Percentiles rank a stretch among this genome's conserved stretches.
Conservation (phyloP, 2,113 vertebrate species). For the Polyodon spathula region DNA sequence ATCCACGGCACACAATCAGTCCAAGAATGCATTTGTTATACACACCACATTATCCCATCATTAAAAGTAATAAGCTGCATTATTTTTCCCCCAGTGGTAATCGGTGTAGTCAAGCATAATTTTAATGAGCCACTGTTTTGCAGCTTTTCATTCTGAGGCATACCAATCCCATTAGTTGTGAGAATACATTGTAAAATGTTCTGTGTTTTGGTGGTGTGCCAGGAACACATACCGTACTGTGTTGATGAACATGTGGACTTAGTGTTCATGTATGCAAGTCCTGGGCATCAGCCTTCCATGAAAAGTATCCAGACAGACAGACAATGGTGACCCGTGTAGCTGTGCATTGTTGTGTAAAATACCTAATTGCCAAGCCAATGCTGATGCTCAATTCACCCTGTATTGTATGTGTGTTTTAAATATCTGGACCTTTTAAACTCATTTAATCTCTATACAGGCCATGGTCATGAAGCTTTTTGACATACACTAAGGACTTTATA, state of each 20-base stretch:
- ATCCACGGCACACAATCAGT: not conserved
- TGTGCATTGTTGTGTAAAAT: too few relatives aligned
- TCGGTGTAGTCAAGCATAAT: not conserved
- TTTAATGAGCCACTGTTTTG: not conserved
- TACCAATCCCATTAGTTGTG: not conserved
- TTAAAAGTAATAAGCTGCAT: not conserved
- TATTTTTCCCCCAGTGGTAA: not conserved
- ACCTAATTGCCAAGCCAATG: too few relatives aligned
- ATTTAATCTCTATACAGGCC: too few relatives aligned
- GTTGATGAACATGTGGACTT: not conserved
- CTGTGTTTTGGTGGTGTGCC: not conserved
- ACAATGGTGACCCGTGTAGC: too few relatives aligned
- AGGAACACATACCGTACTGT: not conserved
- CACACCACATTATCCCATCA: not conserved
- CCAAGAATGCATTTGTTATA: not conserved
- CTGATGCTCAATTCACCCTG: too few relatives aligned
- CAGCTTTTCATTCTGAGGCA: not conserved
- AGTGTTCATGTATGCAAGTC: not conserved
- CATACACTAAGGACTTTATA: too few relatives aligned
- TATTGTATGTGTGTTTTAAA: too few relatives aligned
- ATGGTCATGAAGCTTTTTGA: too few relatives aligned
- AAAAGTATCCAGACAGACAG: too few relatives aligned
- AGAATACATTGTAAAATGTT: not conserved
- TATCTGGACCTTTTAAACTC: too few relatives aligned
- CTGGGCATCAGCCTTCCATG: too few relatives aligned